Conservation (phyloP, 2,797 vertebrate species). For the Megalops cyprinoides region DNA sequence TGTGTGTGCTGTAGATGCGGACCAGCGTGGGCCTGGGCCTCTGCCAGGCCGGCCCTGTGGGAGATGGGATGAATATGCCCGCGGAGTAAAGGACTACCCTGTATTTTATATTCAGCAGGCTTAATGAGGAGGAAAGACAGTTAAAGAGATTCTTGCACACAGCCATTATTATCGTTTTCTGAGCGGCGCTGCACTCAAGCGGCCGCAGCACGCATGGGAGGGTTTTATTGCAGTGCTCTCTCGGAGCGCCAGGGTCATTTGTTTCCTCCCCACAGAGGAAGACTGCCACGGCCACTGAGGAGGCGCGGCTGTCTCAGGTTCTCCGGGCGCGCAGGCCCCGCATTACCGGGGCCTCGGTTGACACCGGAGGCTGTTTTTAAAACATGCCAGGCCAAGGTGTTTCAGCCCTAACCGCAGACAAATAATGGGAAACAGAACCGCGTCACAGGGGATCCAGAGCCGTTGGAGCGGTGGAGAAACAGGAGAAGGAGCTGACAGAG, state of each 20-base stretch:
- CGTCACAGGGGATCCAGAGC: background rate
- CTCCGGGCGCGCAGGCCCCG: background rate
- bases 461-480: conserved; percentile 16
- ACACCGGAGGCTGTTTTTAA: conserved; percentile 22
- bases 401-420: conserved; percentile 1
- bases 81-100: conserved; percentile 18
- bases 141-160: conserved; percentile 20
- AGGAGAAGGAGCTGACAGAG: background rate
- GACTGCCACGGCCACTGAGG: conserved; percentile 5
- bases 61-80: conserved; percentile 15
- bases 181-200: background rate
- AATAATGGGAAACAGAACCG: conserved; percentile 21
- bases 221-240: background rate
- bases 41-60: conserved; percentile 19
- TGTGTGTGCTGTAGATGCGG: conserved; percentile 15
- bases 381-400: conserved; percentile 16
- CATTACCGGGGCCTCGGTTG: background rate
- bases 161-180: conserved; percentile 23
- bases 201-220: background rate
- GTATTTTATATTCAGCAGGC: conserved; percentile 10
- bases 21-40: conserved; percentile 5
- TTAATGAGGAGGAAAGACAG: conserved; percentile 33
- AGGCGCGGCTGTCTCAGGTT: background rate
- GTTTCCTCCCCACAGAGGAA: background rate
- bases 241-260: background rate